Conservation (phyloP, 2,113 vertebrate genomes). For the Limnothrissa miodon region DNA sequence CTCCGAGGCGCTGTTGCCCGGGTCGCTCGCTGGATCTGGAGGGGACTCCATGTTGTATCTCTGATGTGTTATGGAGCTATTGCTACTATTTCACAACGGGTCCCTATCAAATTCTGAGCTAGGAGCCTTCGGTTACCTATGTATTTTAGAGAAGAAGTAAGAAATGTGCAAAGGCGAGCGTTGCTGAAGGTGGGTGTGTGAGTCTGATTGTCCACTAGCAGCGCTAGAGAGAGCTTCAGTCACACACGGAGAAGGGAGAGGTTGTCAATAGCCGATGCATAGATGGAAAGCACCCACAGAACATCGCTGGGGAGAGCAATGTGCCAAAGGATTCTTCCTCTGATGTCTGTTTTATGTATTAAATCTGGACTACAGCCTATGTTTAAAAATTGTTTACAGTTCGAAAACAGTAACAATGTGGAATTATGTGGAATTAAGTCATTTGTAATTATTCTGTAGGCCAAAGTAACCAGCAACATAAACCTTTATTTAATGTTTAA, state of each 20-base stretch:
- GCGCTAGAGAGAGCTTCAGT: constrained; percentile 86
- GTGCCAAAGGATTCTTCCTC: not conserved
- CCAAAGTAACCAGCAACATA: not conserved
- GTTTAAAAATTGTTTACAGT: not conserved
- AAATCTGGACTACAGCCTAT: not conserved
- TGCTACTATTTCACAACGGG: constrained; percentile 71
- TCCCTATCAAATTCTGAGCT: constrained; percentile 76
- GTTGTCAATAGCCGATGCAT: constrained; percentile 78
- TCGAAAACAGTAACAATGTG: not conserved
- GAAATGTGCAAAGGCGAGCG: constrained; percentile 81
- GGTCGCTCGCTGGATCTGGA: constrained; percentile 88
- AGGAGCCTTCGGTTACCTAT: constrained; percentile 83
- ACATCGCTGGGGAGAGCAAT: constrained; percentile 1
- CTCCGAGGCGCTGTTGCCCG: constrained; percentile 88
- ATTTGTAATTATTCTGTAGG: not conserved
- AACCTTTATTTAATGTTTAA: not conserved
- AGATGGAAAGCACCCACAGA: constrained; percentile 55
- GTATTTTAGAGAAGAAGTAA: constrained; percentile 90
- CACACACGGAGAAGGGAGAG: constrained; percentile 72
- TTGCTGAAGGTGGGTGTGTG: constrained; percentile 84
- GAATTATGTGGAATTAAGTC: not conserved
- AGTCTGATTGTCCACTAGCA: constrained; percentile 86
- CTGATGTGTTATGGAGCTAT: constrained; percentile 57
- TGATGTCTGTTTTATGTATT: constrained; percentile 13
- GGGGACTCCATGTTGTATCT: constrained; percentile 91